Conservation (phyloP, 1,140 invertebrate genomes). For the Eriocheir sinensis region DNA sequence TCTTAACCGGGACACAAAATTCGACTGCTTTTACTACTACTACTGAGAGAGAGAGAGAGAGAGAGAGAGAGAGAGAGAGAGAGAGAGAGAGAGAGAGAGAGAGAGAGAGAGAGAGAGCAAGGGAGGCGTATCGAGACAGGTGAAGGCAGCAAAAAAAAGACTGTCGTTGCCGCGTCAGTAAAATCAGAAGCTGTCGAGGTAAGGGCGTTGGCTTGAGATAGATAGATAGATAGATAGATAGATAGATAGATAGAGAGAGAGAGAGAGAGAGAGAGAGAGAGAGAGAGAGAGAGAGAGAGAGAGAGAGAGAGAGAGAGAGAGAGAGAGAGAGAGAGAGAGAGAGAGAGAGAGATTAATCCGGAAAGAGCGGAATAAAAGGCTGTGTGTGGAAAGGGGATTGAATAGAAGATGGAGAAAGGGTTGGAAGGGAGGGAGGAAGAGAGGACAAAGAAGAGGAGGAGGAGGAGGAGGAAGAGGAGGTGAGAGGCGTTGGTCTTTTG, state of each 20-base stretch:
- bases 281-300: conserved; percentile 22
- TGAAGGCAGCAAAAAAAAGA: neutral
- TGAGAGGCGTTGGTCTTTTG: neutral
- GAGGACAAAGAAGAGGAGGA: neutral
- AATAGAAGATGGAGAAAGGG: neutral
- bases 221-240: neutral
- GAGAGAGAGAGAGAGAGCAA: neutral
- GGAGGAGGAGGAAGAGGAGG: neutral
- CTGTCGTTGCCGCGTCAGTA: neutral
- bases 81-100: neutral
- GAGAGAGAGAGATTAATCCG: neutral
- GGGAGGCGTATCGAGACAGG: too few species aligned
- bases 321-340: neutral
- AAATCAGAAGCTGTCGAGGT: neutral
- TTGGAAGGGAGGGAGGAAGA: neutral
- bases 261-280: conserved; percentile 22
- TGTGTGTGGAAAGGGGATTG: neutral
- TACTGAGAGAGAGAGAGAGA: neutral
- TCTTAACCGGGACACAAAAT: too few species aligned
- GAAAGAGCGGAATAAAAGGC: neutral
- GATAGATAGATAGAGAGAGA: neutral
- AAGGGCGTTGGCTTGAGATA: neutral
- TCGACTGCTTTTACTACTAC: too few species aligned
- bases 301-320: conserved; percentile 29
- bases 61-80: neutral